A percentile compares a stretch with the other conserved stretches of the same genome.
These are phyloP conservation scores for Nemurella pictetii DNA, from an alignment of 2,888 invertebrate species.

Conservation along the genomic window DNA sequence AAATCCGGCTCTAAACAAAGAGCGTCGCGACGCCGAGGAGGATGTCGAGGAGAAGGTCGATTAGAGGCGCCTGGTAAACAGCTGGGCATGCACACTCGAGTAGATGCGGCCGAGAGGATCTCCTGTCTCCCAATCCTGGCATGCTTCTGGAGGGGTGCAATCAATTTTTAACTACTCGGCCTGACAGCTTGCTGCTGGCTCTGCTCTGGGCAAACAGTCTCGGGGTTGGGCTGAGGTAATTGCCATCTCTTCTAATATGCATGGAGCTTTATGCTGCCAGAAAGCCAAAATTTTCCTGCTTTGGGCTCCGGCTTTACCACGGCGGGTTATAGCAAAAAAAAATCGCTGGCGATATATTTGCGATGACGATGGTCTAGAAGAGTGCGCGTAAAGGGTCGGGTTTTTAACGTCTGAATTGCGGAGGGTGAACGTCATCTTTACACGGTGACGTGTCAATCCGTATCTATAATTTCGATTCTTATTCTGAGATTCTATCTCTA, in stretches of 20 bases:
- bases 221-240: conserved; percentile 2
- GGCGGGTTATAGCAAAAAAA: background rate
- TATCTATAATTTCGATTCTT: no score
- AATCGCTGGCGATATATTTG: background rate
- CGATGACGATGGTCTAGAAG: background rate
- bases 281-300: background rate
- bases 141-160: background rate
- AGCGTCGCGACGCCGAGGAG: background rate
- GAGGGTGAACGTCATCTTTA: no score
- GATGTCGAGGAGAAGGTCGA: background rate
- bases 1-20: background rate
- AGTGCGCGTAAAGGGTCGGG: background rate
- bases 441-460: no score
- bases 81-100: background rate
- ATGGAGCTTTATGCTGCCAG: conserved; percentile 4
- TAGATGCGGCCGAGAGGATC: background rate
- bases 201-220: conserved; percentile 10
- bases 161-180: conserved; percentile 29
- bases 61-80: conserved; percentile 17
- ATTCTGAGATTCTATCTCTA: no score
- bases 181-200: conserved; percentile 1
- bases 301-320: background rate
- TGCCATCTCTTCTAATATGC: background rate
- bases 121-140: background rate
- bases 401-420: no score